Percentiles rank a stretch among this genome's conserved stretches.
Conservation (phyloP, 1,140 invertebrate species). For the Eupeodes corollae region DNA sequence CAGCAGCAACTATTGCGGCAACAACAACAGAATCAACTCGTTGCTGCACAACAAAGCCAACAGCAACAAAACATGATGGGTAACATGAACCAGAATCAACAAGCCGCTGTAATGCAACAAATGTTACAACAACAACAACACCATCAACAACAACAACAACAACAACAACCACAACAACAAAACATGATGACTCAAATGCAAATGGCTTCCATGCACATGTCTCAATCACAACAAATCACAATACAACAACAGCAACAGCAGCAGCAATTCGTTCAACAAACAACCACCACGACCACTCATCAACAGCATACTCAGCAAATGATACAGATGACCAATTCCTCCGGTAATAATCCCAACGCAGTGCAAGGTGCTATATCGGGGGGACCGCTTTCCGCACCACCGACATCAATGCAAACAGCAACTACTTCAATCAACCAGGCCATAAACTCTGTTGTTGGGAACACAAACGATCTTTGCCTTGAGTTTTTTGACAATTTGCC, state of each 20-base stretch:
- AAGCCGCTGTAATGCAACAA: conserved; percentile 18
- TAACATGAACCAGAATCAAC: neutral
- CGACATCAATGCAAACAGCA: conserved; percentile 34
- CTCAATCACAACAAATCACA: conserved; percentile 50
- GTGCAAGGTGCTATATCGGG: conserved; percentile 19
- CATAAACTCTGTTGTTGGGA: conserved; percentile 44
- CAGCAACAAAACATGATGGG: conserved; percentile 5
- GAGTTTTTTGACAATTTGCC: conserved; percentile 72
- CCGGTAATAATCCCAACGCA: conserved; percentile 31
- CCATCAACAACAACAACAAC: conserved; percentile 25
- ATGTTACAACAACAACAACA: conserved; percentile 13
- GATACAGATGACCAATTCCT: conserved; percentile 35
- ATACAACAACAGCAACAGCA: conserved; percentile 42
- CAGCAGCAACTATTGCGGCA: conserved; percentile 39
- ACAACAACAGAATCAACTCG: conserved; percentile 16
- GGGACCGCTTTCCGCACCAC: conserved; percentile 12
- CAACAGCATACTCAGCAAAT: conserved; percentile 30
- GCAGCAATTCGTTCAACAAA: conserved; percentile 32
- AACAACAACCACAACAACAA: conserved; percentile 44
- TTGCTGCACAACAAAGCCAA: conserved; percentile 12
- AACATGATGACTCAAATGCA: conserved; percentile 39
- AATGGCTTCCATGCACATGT: conserved; percentile 54
- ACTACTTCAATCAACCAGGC: conserved; percentile 38
- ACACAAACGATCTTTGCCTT: conserved; percentile 58
- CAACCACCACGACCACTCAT: conserved; percentile 21